Conservation (phyloP, 2,797 vertebrate genomes). For the Ara ararauna region DNA sequence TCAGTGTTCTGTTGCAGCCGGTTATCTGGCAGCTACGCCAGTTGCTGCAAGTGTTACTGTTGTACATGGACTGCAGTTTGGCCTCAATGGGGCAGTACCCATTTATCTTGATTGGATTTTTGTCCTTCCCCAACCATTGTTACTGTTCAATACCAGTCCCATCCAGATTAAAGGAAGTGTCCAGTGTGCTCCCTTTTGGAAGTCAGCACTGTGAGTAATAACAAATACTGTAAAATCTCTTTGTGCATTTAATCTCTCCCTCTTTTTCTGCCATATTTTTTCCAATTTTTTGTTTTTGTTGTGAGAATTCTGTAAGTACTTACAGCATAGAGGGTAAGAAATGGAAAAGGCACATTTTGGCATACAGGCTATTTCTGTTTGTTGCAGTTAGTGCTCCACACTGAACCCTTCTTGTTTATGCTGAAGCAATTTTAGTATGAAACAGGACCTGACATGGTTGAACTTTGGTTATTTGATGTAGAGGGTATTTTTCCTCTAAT, state of each 20-base stretch:
- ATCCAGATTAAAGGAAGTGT: background rate
- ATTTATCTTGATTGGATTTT: background rate
- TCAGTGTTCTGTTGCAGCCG: background rate
- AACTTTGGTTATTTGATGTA: background rate
- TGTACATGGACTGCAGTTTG: background rate
- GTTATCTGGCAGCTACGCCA: background rate
- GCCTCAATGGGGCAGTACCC: background rate
- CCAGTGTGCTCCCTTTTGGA: background rate
- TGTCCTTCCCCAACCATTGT: background rate
- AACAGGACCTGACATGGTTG: background rate
- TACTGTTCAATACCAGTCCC: background rate
- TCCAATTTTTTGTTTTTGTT: background rate
- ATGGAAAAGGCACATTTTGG: background rate
- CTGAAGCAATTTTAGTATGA: background rate
- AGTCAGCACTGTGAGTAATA: background rate
- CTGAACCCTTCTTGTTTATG: background rate
- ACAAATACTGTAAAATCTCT: background rate
- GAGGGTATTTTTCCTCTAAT: background rate
- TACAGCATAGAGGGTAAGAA: background rate
- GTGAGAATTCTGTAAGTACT: background rate
- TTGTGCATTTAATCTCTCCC: background rate
- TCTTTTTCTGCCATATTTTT: background rate
- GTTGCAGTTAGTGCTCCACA: background rate
- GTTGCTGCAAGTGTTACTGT: fast-evolving
- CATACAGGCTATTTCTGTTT: background rate